These are phyloP conservation scores for Trilocha varians DNA, from an alignment of 2,888 invertebrate species.

Conservation along the genomic window DNA sequence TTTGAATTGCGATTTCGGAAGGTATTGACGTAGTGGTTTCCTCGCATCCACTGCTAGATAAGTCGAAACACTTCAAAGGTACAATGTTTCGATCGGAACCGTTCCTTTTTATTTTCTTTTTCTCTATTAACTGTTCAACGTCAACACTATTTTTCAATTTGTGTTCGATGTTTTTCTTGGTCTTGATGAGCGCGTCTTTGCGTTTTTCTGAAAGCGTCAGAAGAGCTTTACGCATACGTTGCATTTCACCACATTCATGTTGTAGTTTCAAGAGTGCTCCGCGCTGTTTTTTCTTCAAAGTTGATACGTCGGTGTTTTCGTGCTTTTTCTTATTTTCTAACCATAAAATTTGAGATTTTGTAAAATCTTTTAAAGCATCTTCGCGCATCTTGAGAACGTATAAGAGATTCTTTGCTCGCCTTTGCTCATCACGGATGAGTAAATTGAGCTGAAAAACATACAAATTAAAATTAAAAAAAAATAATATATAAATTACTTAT, in stretches of 20 bases:
- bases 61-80: slow-evolving; percentile 60
- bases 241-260: slow-evolving; percentile 80
- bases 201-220: slow-evolving; percentile 56
- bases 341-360: slow-evolving; percentile 65
- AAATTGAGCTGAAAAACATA: slow-evolving; percentile 64
- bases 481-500: neutral
- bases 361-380: slow-evolving; percentile 63
- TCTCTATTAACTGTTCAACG: slow-evolving; percentile 47
- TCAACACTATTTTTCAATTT: slow-evolving; percentile 48
- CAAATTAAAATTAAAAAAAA: too few relatives aligned
- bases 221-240: slow-evolving; percentile 66
- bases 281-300: slow-evolving; percentile 78
- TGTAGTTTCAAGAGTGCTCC: slow-evolving; percentile 76
- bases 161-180: slow-evolving; percentile 58
- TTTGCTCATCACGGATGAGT: slow-evolving; percentile 68
- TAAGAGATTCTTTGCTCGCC: slow-evolving; percentile 60
- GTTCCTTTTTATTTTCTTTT: slow-evolving; percentile 50
- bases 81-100: slow-evolving; percentile 35
- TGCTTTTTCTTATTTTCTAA: slow-evolving; percentile 62
- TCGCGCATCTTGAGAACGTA: slow-evolving; percentile 64
- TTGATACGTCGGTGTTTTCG: slow-evolving; percentile 57
- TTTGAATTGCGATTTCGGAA: slow-evolving; percentile 12
- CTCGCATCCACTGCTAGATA: slow-evolving; percentile 59
- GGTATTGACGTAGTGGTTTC: slow-evolving; percentile 36
- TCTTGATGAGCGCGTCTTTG: slow-evolving; percentile 57